These are phyloP conservation scores for Otolemur crassicaudatus DNA, from an alignment of 2,797 vertebrate species.

Conservation along the genomic window DNA sequence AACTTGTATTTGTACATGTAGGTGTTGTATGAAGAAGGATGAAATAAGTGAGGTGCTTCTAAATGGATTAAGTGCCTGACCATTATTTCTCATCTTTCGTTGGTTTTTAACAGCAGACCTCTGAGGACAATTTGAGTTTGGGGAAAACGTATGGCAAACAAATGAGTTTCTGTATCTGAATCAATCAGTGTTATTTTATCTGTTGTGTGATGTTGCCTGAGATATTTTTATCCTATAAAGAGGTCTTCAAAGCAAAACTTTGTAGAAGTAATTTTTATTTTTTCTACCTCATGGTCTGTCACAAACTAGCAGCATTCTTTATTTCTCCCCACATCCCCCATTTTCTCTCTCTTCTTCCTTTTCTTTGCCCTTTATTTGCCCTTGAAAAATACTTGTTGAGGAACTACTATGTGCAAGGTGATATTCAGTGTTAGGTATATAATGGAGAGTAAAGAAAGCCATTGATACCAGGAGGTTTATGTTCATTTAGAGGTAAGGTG, in stretches of 20 bases:
- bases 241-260: slow-evolving; percentile 30
- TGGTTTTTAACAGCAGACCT: not conserved
- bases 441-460: not conserved
- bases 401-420: not conserved
- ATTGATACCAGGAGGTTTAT: not conserved
- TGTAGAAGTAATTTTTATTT: slow-evolving; percentile 4
- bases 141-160: not conserved
- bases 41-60: slow-evolving; percentile 44
- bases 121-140: not conserved
- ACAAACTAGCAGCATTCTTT: not conserved
- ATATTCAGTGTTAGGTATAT: not conserved
- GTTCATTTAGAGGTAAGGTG: not conserved
- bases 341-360: fast-evolving
- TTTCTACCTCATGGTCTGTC: not conserved
- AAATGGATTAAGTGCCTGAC: not conserved
- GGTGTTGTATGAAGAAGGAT: not conserved
- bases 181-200: slow-evolving; percentile 7
- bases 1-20: slow-evolving; percentile 27
- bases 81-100: not conserved
- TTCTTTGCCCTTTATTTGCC: not conserved
- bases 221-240: not conserved
- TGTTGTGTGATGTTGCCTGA: not conserved
- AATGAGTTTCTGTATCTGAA: not conserved
- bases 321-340: fast-evolving
- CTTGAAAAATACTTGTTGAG: not conserved